These are phyloP conservation scores for Pocota personata DNA, from an alignment of 2,888 invertebrate species.

Conservation along the genomic window DNA sequence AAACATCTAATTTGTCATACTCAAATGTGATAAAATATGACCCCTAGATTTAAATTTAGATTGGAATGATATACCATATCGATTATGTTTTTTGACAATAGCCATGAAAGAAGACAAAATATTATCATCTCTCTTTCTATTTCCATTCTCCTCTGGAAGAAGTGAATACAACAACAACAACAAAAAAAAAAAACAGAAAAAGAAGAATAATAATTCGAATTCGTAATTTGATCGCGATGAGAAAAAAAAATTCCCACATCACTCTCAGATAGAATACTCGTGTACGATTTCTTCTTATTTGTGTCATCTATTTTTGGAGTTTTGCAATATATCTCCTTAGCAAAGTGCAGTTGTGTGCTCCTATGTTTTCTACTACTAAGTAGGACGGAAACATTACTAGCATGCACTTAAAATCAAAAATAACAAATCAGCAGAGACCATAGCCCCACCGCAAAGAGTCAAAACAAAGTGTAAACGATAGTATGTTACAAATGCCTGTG, in stretches of 20 bases:
- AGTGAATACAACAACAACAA: not conserved
- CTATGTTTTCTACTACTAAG: not conserved
- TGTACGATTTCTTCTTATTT: conserved; percentile 13
- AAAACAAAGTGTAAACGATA: conserved; percentile 6
- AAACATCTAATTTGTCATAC: conserved; percentile 16
- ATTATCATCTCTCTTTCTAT: not conserved
- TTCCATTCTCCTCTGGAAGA: not conserved
- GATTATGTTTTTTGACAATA: conserved; percentile 7
- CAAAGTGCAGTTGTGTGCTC: not conserved
- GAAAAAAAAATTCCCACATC: conserved; percentile 9
- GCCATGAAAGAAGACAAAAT: not conserved
- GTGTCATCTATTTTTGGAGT: conserved; percentile 40
- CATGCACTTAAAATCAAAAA: conserved; percentile 45
- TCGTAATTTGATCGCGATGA: conserved; percentile 27
- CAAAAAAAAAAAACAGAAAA: not conserved
- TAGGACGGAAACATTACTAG: conserved; percentile 30
- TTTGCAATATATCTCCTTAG: conserved; percentile 12
- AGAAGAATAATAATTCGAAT: not conserved
- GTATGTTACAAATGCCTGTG: not conserved
- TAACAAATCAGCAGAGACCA: conserved; percentile 35
- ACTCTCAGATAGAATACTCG: not conserved
- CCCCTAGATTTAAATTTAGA: conserved; percentile 19
- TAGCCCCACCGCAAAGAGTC: not conserved
- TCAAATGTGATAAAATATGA: conserved; percentile 9
- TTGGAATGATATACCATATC: conserved; percentile 14